Evolutionary conservation across 2,797 vertebrate species (phyloP).

Genomic region (Ctenochaetus hawaiiensis): DNA sequence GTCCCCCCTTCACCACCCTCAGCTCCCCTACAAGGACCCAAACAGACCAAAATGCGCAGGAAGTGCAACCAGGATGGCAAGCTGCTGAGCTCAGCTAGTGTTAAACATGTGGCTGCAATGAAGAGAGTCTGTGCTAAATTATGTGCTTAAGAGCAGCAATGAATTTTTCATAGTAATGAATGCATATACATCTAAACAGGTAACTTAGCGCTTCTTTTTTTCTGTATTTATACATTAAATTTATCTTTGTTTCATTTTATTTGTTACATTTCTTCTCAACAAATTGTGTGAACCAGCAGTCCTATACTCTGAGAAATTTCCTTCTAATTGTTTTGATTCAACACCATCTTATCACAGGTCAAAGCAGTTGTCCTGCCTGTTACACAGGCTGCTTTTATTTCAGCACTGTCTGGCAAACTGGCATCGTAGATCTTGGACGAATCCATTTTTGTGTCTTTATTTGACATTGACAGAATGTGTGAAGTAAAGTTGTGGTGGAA

Average conservation of each 20-base stretch:
- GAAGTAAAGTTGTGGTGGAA: conserved; percentile 38
- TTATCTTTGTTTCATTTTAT: not conserved
- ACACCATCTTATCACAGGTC: not conserved
- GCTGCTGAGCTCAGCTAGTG: conserved; percentile 70
- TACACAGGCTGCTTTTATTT: conserved; percentile 18
- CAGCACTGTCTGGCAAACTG: conserved; percentile 36
- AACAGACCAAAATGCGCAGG: conserved; percentile 62
- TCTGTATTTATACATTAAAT: not conserved
- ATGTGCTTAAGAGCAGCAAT: not conserved
- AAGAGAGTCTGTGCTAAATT: conserved; percentile 8
- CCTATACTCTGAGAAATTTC: not conserved
- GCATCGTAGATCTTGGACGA: conserved; percentile 25
- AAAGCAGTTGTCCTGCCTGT: not conserved
- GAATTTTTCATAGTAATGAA: not conserved
- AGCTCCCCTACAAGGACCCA: conserved; percentile 52
- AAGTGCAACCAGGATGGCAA: conserved; percentile 59
- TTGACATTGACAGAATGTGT: conserved; percentile 34
- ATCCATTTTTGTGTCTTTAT: conserved; percentile 35
- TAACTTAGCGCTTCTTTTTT: no score
- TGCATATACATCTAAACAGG: no score
- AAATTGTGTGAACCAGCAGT: conserved; percentile 28
- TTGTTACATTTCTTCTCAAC: not conserved
- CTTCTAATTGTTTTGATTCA: not conserved
- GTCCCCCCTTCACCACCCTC: conserved; percentile 9
- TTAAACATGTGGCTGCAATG: conserved; percentile 66